Conservation (phyloP, 2,888 invertebrate species). For the Heliconius ethilla region DNA sequence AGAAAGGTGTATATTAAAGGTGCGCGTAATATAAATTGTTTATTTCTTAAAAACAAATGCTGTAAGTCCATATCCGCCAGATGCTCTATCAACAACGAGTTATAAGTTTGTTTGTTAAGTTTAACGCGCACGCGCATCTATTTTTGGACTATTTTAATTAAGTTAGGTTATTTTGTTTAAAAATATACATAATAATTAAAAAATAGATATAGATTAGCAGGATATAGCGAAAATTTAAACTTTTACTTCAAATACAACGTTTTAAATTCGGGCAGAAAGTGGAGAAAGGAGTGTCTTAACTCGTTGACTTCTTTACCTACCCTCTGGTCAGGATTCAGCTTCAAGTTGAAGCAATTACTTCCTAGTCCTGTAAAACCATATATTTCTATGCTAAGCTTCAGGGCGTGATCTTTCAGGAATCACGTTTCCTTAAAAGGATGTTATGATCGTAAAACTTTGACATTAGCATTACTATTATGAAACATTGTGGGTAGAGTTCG, state of each 20-base stretch:
- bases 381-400: slow-evolving; percentile 56
- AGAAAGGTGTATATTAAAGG: slow-evolving; percentile 8
- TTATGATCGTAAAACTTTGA: slow-evolving; percentile 46
- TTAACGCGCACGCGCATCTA: slow-evolving; percentile 59
- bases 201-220: too few relatives aligned
- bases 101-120: slow-evolving; percentile 62
- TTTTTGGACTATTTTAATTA: slow-evolving; percentile 65
- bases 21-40: slow-evolving; percentile 15
- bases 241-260: too few relatives aligned
- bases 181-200: too few relatives aligned
- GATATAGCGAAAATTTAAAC: too few relatives aligned
- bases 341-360: too few relatives aligned
- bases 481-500: slow-evolving; percentile 37
- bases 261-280: too few relatives aligned
- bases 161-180: slow-evolving; percentile 31
- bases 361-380: slow-evolving; percentile 52
- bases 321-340: too few relatives aligned
- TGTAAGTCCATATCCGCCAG: slow-evolving; percentile 59
- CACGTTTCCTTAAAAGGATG: slow-evolving; percentile 51
- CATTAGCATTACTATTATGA: slow-evolving; percentile 40
- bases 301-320: too few relatives aligned
- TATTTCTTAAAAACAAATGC: slow-evolving; percentile 10
- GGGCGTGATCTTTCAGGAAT: slow-evolving; percentile 47
- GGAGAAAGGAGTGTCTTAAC: too few relatives aligned
- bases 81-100: slow-evolving; percentile 55